phyloP scores from a whole-genome alignment of 2,888 invertebrate species.

The Cerastis leucographa region DNA sequence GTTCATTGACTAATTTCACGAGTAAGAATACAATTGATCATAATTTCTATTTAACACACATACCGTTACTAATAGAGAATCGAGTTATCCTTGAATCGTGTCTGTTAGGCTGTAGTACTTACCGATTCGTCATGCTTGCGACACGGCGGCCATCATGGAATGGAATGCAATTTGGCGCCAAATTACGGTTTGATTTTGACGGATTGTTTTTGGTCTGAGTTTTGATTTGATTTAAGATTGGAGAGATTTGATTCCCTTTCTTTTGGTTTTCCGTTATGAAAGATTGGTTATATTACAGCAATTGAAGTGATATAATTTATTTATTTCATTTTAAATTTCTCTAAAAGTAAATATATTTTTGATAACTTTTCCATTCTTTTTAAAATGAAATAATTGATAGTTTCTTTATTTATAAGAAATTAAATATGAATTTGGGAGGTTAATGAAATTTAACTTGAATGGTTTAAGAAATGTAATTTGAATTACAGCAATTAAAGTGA shows the following conservation, averaged over 20 bases:
- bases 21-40: conserved; percentile 60
- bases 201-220: conserved; percentile 38
- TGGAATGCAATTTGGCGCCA: conserved; percentile 66
- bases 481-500: conserved; percentile 5
- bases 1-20: conserved; percentile 57
- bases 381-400: too few species aligned
- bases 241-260: conserved; percentile 46
- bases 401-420: too few species aligned
- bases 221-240: conserved; percentile 36
- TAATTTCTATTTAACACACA: conserved; percentile 64
- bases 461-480: too few species aligned
- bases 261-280: conserved; percentile 17
- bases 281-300: conserved; percentile 8
- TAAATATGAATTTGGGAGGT: too few species aligned
- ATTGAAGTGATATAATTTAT: neutral
- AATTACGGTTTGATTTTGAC: conserved; percentile 65
- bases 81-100: conserved; percentile 65
- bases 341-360: neutral
- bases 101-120: conserved; percentile 49
- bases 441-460: too few species aligned
- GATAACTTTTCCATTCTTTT: neutral
- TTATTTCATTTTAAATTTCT: neutral
- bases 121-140: conserved; percentile 64
- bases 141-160: conserved; percentile 62
- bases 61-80: conserved; percentile 64